A percentile compares a stretch with the other conserved stretches of the same genome.
Evolutionary conservation across 1,140 invertebrate genomes (phyloP).

Genomic region (Drosophila bifasciata): DNA sequence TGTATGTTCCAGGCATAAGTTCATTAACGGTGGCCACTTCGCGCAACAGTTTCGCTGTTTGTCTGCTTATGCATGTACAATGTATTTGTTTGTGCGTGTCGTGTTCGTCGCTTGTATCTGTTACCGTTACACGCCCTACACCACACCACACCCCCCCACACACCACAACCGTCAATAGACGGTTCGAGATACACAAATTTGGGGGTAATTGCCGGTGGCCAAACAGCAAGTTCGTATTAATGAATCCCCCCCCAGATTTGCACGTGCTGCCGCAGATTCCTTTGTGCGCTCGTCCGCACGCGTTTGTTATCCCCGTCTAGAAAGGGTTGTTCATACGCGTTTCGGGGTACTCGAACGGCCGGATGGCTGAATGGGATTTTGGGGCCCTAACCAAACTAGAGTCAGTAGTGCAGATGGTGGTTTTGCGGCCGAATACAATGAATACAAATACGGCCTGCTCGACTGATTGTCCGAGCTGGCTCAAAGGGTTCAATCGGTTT

Average conservation of each 20-base stretch:
- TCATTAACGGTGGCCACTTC: slow-evolving; percentile 66
- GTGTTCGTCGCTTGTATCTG: slow-evolving; percentile 12
- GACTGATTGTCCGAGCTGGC: slow-evolving; percentile 10
- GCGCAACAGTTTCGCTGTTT: slow-evolving; percentile 70
- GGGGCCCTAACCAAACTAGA: slow-evolving; percentile 8
- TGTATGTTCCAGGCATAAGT: slow-evolving; percentile 63
- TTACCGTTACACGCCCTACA: slow-evolving; percentile 28
- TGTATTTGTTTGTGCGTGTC: background rate
- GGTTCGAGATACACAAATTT: slow-evolving; percentile 13
- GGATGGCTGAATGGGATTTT: slow-evolving; percentile 27
- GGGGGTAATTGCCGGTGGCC: slow-evolving; percentile 43
- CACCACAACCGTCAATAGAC: slow-evolving; percentile 3
- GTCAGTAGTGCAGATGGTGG: slow-evolving; percentile 6
- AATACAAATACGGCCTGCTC: slow-evolving; percentile 30
- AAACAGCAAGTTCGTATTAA: slow-evolving; percentile 49
- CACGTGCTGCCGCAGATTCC: slow-evolving; percentile 33
- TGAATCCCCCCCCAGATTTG: slow-evolving; percentile 40
- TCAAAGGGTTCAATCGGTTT: slow-evolving; percentile 22
- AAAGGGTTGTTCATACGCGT: slow-evolving; percentile 23
- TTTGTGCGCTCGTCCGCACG: slow-evolving; percentile 13
- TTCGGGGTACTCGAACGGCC: background rate
- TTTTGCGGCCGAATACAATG: slow-evolving; percentile 6
- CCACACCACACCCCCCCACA: background rate
- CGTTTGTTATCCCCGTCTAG: background rate
- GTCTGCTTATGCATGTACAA: background rate